A percentile compares a stretch with the other conserved stretches of the same genome.
phyloP scores from a whole-genome alignment of 2,888 invertebrate genomes.

The Trichacis sp. region DNA sequence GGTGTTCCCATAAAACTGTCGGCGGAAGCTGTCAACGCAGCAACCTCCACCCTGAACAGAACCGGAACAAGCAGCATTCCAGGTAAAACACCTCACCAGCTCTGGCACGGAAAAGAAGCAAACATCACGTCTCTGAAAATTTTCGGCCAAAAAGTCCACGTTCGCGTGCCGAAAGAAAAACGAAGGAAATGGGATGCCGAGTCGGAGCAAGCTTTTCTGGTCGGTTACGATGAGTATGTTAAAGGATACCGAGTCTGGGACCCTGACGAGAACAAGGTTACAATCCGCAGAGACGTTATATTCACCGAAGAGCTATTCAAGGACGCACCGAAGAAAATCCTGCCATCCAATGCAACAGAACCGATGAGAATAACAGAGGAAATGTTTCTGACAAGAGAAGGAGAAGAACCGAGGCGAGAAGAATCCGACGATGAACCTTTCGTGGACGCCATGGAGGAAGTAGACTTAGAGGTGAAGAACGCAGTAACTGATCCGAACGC shows the following conservation, averaged over 20 bases:
- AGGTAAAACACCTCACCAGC: not conserved
- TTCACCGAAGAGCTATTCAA: conserved; percentile 10
- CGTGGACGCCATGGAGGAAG: no score
- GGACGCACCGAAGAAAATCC: not conserved
- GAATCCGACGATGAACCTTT: no score
- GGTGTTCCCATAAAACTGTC: conserved; percentile 7
- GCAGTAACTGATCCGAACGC: no score
- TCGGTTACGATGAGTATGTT: not conserved
- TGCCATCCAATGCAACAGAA: not conserved
- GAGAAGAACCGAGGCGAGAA: no score
- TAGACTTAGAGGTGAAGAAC: not conserved
- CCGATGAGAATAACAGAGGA: no score
- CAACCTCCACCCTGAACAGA: not conserved
- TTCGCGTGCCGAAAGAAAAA: no score
- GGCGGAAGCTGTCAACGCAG: conserved; percentile 13
- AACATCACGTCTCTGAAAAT: conserved; percentile 9
- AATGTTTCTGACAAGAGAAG: no score
- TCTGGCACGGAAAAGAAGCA: conserved; percentile 15
- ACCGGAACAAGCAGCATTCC: no score
- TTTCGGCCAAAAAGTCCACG: conserved; percentile 26
- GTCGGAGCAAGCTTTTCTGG: not conserved
- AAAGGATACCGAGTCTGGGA: not conserved
- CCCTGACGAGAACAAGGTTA: not conserved
- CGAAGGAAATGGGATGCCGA: not conserved
- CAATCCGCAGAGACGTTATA: conserved; percentile 5